Percentiles rank a stretch among this genome's conserved stretches.
phyloP scores from a whole-genome alignment of 2,797 vertebrate genomes.

The Cyclura pinguis region DNA sequence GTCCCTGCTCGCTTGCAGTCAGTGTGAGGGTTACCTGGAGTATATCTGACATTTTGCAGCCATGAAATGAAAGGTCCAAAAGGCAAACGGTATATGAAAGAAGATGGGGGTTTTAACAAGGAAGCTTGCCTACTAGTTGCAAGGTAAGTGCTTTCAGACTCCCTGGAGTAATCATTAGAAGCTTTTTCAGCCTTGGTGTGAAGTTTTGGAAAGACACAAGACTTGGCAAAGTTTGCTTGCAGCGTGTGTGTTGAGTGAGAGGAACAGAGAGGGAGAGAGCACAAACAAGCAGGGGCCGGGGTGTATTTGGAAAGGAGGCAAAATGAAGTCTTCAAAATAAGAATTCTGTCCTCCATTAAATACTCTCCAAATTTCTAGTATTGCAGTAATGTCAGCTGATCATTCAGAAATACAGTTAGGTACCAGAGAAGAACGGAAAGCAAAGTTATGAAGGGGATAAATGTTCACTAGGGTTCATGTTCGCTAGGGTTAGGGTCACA shows the following conservation, averaged over 20 bases:
- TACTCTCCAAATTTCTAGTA: too few species aligned
- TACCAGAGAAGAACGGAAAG: too few species aligned
- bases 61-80: background rate
- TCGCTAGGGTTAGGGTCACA: too few species aligned
- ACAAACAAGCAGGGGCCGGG: too few species aligned
- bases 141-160: constrained; percentile 4
- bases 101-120: background rate
- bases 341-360: too few species aligned
- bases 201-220: background rate
- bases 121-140: background rate
- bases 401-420: too few species aligned
- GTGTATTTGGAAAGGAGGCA: too few species aligned
- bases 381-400: too few species aligned
- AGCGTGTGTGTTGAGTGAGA: background rate
- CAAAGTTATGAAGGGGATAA: too few species aligned
- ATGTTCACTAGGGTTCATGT: too few species aligned
- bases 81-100: background rate
- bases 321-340: too few species aligned
- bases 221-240: background rate
- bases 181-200: background rate
- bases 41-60: constrained; percentile 14
- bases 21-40: background rate
- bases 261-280: background rate
- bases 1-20: background rate
- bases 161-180: constrained; percentile 14